Conservation (phyloP, 2,797 vertebrate species). For the Neoniphon sammara region DNA sequence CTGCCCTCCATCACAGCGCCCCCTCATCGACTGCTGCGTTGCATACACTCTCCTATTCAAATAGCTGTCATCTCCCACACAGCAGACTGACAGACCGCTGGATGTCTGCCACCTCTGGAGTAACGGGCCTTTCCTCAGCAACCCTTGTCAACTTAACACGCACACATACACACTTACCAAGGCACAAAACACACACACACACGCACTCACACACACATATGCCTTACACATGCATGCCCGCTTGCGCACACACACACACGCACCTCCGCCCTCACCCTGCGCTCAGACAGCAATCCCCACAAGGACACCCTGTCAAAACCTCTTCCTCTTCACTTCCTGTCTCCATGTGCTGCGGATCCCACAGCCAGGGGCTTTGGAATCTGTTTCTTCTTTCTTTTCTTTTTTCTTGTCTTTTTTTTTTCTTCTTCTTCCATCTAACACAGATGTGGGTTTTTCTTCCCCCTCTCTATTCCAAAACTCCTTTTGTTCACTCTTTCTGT, state of each 20-base stretch:
- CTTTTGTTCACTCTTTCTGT: slow-evolving; percentile 78
- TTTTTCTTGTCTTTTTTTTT: slow-evolving; percentile 52
- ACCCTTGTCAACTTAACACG: slow-evolving; percentile 74
- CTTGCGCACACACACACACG: slow-evolving; percentile 57
- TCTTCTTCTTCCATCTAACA: slow-evolving; percentile 61
- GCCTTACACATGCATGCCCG: slow-evolving; percentile 74
- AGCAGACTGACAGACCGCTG: slow-evolving; percentile 81
- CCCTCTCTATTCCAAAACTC: slow-evolving; percentile 67
- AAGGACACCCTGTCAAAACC: slow-evolving; percentile 85
- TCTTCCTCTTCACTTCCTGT: slow-evolving; percentile 83
- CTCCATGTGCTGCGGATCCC: slow-evolving; percentile 74
- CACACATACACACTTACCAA: background rate
- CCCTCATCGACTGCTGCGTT: slow-evolving; percentile 72
- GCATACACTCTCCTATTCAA: slow-evolving; percentile 79
- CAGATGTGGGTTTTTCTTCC: slow-evolving; percentile 77
- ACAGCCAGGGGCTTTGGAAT: slow-evolving; percentile 78
- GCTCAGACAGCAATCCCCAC: slow-evolving; percentile 81
- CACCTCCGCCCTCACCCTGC: slow-evolving; percentile 75
- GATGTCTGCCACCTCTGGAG: slow-evolving; percentile 80
- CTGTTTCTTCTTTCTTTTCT: slow-evolving; percentile 66
- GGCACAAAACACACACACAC: background rate
- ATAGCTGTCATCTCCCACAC: slow-evolving; percentile 80
- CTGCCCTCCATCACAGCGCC: slow-evolving; percentile 69
- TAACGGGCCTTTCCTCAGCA: slow-evolving; percentile 75
- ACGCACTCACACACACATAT: slow-evolving; percentile 34